phyloP scores from a whole-genome alignment of 2,113 vertebrate genomes.

The Genyomyrus donnyi region DNA sequence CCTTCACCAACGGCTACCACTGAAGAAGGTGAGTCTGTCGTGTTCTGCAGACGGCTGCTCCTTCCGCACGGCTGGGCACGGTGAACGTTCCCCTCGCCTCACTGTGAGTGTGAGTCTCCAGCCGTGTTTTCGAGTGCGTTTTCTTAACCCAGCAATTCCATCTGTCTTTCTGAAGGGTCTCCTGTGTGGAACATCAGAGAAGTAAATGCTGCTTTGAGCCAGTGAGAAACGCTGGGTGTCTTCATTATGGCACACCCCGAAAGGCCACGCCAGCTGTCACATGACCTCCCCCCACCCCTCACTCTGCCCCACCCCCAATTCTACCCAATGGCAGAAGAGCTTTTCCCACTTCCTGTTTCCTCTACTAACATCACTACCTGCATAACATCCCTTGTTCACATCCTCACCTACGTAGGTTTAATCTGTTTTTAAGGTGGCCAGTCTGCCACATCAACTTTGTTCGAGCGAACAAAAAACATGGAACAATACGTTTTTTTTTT shows the following conservation, averaged over 20 bases:
- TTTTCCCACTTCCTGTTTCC: slow-evolving; percentile 57
- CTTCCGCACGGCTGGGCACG: not conserved
- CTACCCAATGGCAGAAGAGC: slow-evolving; percentile 71
- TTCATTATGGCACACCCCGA: slow-evolving; percentile 61
- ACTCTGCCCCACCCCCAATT: slow-evolving; percentile 47
- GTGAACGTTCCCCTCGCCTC: not conserved
- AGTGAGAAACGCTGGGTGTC: slow-evolving; percentile 55
- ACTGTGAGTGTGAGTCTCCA: not conserved
- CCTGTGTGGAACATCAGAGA: slow-evolving; percentile 43
- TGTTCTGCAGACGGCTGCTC: too few species aligned
- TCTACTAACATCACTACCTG: slow-evolving; percentile 71
- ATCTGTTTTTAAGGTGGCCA: slow-evolving; percentile 29
- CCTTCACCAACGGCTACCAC: slow-evolving; percentile 97
- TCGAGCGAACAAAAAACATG: slow-evolving; percentile 41
- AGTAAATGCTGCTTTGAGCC: slow-evolving; percentile 49
- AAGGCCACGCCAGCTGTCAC: slow-evolving; percentile 59
- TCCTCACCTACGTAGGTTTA: slow-evolving; percentile 51
- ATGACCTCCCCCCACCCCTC: slow-evolving; percentile 45
- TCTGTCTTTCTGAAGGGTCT: slow-evolving; percentile 40
- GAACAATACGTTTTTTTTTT: slow-evolving; percentile 37
- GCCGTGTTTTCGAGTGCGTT: not conserved
- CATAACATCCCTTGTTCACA: slow-evolving; percentile 54
- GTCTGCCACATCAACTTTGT: slow-evolving; percentile 43
- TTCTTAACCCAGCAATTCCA: not conserved
- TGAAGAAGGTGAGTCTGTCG: slow-evolving; percentile 51